Evolutionary conservation across 2,888 invertebrate genomes (phyloP).

Genomic region (Cyclophora albipunctata): DNA sequence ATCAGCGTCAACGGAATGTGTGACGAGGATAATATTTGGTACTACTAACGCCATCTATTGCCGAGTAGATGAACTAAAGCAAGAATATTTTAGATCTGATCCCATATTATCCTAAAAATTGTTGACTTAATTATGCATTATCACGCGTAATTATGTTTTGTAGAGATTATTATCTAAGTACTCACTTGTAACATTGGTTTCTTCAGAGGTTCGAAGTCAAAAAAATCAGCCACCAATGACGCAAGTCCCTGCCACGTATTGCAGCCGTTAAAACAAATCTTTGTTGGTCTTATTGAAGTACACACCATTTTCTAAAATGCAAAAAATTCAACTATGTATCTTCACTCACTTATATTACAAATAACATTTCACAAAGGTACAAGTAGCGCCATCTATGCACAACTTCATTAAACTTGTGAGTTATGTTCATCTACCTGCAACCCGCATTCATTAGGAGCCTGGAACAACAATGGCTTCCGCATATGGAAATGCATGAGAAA

Average conservation of each 20-base stretch:
- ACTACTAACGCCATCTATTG: constrained; percentile 32
- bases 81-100: no score
- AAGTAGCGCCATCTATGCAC: constrained; percentile 24
- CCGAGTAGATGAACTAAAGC: constrained; percentile 5
- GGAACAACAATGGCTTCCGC: constrained; percentile 80
- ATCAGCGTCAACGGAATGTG: no score
- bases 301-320: constrained; percentile 89
- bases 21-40: no score
- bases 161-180: constrained; percentile 24
- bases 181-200: constrained; percentile 81
- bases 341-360: constrained; percentile 1
- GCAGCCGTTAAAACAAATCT: constrained; percentile 81
- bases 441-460: constrained; percentile 84
- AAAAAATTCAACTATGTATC: neutral
- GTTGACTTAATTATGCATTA: no score
- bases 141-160: no score
- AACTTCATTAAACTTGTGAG: neutral
- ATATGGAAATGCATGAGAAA: constrained; percentile 72
- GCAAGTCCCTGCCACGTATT: constrained; percentile 83
- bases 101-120: no score
- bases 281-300: constrained; percentile 86
- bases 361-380: neutral
- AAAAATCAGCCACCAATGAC: constrained; percentile 84
- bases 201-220: constrained; percentile 82
- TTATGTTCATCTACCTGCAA: constrained; percentile 74